Conservation (phyloP, 1,140 invertebrate genomes). For the Meloidogyne chitwoodi region DNA sequence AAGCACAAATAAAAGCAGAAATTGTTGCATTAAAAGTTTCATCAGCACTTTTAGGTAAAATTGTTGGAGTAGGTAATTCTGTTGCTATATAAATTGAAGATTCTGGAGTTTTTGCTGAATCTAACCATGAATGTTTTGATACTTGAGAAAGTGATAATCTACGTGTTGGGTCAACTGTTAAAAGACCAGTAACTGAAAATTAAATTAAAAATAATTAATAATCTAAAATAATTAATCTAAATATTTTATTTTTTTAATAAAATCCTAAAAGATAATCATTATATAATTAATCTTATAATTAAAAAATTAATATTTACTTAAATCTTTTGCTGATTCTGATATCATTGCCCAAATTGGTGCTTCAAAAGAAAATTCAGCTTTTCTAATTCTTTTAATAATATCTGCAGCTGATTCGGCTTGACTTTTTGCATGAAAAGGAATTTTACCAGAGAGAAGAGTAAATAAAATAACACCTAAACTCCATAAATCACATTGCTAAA, state of each 20-base stretch:
- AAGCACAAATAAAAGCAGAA: constrained; percentile 71
- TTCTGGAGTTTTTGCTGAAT: constrained; percentile 29
- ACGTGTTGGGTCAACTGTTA: constrained; percentile 74
- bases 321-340: constrained; percentile 71
- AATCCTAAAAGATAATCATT: no score
- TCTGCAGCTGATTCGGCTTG: constrained; percentile 71
- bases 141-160: constrained; percentile 69
- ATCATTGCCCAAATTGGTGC: constrained; percentile 72
- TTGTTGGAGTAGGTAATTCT: constrained; percentile 53
- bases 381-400: constrained; percentile 75
- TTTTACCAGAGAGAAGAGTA: constrained; percentile 78
- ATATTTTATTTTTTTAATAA: not conserved
- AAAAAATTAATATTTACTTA: constrained; percentile 68
- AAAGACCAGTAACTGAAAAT: constrained; percentile 63
- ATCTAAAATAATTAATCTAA: not conserved
- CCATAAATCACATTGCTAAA: constrained; percentile 79
- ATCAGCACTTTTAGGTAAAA: constrained; percentile 59
- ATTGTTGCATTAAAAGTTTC: constrained; percentile 66
- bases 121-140: constrained; percentile 48
- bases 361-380: constrained; percentile 73
- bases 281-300: no score
- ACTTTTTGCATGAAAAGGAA: constrained; percentile 72
- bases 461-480: constrained; percentile 63
- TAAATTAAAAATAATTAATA: not conserved
- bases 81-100: constrained; percentile 29